Evolutionary conservation across 2,113 vertebrate genomes (phyloP).

Genomic region (Scalopus aquaticus): DNA sequence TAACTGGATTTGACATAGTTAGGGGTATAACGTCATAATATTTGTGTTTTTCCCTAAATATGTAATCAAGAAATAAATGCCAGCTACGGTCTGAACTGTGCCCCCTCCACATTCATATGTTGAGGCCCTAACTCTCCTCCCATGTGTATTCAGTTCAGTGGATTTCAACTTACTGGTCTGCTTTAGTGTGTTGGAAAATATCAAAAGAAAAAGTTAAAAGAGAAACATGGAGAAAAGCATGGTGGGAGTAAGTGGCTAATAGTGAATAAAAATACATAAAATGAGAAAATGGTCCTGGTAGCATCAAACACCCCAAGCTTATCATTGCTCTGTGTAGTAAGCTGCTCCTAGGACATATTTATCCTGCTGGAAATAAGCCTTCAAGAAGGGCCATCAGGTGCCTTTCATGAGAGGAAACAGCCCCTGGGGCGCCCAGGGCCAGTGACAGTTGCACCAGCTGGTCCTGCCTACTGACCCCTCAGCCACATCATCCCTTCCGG

Average conservation of each 20-base stretch:
- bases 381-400: rapidly evolving
- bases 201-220: neutral
- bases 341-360: rapidly evolving
- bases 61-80: too few species aligned
- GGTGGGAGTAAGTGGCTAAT: rapidly evolving
- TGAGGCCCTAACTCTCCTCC: neutral
- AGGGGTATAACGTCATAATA: neutral
- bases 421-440: neutral
- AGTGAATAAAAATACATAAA: rapidly evolving
- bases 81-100: too few species aligned
- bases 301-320: neutral
- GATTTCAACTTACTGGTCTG: neutral
- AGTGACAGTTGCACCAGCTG: too few species aligned
- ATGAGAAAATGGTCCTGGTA: neutral
- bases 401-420: neutral
- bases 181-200: too few species aligned
- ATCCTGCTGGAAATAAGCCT: neutral
- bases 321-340: rapidly evolving
- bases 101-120: neutral
- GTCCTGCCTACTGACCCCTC: rapidly evolving
- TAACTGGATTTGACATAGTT: too few species aligned
- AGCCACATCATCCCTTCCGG: too few species aligned
- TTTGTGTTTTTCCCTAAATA: neutral
- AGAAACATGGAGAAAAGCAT: neutral
- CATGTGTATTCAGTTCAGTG: too few species aligned